Percentiles rank a stretch among this genome's conserved stretches.
phyloP scores from a whole-genome alignment of 2,113 vertebrate genomes.

The Macquaria ambigua region DNA sequence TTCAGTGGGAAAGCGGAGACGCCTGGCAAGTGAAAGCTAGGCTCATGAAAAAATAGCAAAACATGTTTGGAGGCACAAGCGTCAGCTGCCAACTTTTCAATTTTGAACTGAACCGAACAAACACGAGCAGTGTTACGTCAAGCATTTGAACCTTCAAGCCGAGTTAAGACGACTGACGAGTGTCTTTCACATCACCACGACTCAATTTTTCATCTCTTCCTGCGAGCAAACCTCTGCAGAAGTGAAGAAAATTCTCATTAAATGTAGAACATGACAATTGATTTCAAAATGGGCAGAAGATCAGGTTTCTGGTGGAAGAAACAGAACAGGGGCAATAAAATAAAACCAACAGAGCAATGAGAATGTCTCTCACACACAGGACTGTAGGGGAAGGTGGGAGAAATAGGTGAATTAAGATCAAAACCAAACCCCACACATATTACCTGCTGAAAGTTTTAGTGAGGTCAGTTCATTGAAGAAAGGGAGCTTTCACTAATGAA shows the following conservation, averaged over 20 bases:
- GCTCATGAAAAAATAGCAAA: not conserved
- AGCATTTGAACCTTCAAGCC: constrained; percentile 21
- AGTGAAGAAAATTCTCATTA: not conserved
- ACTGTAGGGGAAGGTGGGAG: not conserved
- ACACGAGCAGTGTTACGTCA: constrained; percentile 21
- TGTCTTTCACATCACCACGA: constrained; percentile 10
- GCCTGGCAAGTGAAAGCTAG: constrained; percentile 7
- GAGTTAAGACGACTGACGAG: not conserved
- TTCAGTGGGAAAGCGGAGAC: constrained; percentile 18
- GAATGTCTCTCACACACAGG: not conserved
- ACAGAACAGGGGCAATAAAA: not conserved
- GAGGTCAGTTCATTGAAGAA: constrained; percentile 35
- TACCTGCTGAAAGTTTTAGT: not conserved
- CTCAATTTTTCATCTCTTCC: not conserved
- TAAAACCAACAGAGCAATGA: not conserved
- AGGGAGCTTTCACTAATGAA: constrained; percentile 43
- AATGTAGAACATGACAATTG: not conserved
- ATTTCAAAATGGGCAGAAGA: not conserved
- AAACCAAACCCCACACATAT: not conserved
- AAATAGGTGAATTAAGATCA: constrained; percentile 2
- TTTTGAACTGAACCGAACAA: constrained; percentile 40
- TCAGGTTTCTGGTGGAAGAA: not conserved
- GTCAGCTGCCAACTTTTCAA: constrained; percentile 24
- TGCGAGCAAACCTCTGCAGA: not conserved
- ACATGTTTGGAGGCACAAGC: constrained; percentile 30